Conservation (phyloP, 2,113 vertebrate species). For the Phrynocephalus versicolor region DNA sequence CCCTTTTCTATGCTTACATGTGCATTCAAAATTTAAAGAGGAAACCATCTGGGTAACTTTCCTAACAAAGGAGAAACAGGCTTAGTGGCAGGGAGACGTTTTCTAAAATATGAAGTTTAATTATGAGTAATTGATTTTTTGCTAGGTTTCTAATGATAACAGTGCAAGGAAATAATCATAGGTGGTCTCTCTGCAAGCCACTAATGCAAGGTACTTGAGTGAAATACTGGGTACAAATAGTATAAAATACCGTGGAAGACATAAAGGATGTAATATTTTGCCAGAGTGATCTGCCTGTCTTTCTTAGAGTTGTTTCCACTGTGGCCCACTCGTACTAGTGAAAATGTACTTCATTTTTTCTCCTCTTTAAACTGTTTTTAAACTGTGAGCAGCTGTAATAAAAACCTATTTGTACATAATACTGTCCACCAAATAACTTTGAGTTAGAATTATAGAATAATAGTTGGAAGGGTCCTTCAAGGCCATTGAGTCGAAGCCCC, state of each 20-base stretch:
- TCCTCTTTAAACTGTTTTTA: constrained; percentile 1
- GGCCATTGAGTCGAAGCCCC: too few relatives aligned
- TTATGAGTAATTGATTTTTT: constrained; percentile 15
- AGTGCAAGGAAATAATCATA: constrained; percentile 30
- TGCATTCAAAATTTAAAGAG: constrained; percentile 26
- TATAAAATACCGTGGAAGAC: constrained; percentile 30
- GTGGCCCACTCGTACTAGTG: constrained; percentile 7
- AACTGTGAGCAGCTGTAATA: background rate
- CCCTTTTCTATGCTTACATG: constrained; percentile 52
- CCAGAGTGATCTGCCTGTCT: background rate
- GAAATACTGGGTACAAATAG: constrained; percentile 25
- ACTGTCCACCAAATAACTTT: background rate
- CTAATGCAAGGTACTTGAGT: constrained; percentile 22
- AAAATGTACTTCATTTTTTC: background rate
- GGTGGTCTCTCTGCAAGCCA: too few relatives aligned
- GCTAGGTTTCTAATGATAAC: constrained; percentile 16
- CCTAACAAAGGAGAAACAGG: constrained; percentile 40
- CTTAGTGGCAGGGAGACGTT: constrained; percentile 52
- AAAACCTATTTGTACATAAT: background rate
- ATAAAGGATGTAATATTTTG: constrained; percentile 6
- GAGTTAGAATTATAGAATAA: background rate
- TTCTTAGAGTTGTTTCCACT: background rate
- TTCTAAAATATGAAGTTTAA: constrained; percentile 60
- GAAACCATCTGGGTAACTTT: constrained; percentile 58
- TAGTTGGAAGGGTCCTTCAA: too few relatives aligned